A percentile compares a stretch with the other conserved stretches of the same genome.
Evolutionary conservation across 2,797 vertebrate genomes (phyloP).

Genomic region (Lerista edwardsae): DNA sequence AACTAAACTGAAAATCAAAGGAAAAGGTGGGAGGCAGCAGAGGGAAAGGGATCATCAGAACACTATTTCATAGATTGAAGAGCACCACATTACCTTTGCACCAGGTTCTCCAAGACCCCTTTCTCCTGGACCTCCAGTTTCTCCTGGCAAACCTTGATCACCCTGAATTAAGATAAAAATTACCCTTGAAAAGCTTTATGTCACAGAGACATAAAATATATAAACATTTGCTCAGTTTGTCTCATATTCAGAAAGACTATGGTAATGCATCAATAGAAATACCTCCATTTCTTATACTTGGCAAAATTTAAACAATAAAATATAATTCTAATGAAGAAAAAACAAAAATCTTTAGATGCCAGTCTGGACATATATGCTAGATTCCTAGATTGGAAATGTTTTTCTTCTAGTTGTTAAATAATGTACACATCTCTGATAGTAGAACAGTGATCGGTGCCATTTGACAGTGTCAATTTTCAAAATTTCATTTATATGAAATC

Average conservation of each 20-base stretch:
- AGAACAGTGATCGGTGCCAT: too few species aligned
- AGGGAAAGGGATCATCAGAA: not conserved
- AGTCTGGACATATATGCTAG: too few species aligned
- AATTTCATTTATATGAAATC: too few species aligned
- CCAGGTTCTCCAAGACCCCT: conserved; percentile 85
- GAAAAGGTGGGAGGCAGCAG: too few species aligned
- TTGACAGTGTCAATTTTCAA: too few species aligned
- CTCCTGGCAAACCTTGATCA: conserved; percentile 88
- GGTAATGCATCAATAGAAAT: not conserved
- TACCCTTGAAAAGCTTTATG: conserved; percentile 16
- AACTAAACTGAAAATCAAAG: too few species aligned
- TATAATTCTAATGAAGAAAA: too few species aligned
- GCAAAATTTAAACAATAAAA: not conserved
- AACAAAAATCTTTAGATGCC: too few species aligned
- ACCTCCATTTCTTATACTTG: not conserved
- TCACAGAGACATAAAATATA: not conserved
- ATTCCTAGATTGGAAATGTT: too few species aligned
- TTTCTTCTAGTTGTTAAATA: too few species aligned
- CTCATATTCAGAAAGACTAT: conserved; percentile 4
- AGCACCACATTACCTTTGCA: conserved; percentile 80
- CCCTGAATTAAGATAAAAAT: conserved; percentile 76
- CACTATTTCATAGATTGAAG: not conserved
- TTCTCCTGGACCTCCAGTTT: conserved; percentile 84
- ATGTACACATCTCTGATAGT: too few species aligned
- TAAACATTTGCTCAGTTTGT: not conserved